These are phyloP conservation scores for Metalampra italica DNA, from an alignment of 2,888 invertebrate genomes.

Conservation along the genomic window DNA sequence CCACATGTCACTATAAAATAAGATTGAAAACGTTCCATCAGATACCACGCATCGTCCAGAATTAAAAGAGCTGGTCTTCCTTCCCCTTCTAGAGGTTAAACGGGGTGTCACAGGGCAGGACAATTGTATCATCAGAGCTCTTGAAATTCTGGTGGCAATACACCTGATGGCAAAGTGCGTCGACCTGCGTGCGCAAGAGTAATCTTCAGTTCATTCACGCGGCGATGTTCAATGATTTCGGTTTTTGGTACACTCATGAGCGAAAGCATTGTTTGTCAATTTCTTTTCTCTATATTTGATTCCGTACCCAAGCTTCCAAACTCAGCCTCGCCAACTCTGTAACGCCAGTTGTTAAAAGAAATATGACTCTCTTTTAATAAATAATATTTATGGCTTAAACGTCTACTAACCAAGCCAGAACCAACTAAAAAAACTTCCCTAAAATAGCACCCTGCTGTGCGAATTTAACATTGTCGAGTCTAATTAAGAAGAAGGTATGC, in stretches of 20 bases:
- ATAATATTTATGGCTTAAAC: too few relatives aligned
- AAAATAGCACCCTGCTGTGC: too few relatives aligned
- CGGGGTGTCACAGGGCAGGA: too few relatives aligned
- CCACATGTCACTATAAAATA: neutral
- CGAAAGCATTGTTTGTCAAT: constrained; percentile 1
- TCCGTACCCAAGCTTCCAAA: too few relatives aligned
- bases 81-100: neutral
- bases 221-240: constrained; percentile 7
- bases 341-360: too few relatives aligned
- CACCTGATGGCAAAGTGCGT: constrained; percentile 16
- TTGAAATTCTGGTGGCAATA: neutral
- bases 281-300: too few relatives aligned
- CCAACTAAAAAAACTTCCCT: too few relatives aligned
- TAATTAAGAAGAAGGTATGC: neutral
- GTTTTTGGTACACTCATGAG: constrained; percentile 18
- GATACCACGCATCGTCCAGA: neutral
- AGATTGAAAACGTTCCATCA: neutral
- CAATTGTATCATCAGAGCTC: neutral
- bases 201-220: constrained; percentile 37
- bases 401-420: too few relatives aligned
- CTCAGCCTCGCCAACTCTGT: too few relatives aligned
- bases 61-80: neutral
- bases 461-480: too few relatives aligned
- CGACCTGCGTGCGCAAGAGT: constrained; percentile 31
- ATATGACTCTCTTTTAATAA: too few relatives aligned